Base-by-base conservation (phyloP, 1,140 invertebrate species). In the Spodoptera litura region DNA sequence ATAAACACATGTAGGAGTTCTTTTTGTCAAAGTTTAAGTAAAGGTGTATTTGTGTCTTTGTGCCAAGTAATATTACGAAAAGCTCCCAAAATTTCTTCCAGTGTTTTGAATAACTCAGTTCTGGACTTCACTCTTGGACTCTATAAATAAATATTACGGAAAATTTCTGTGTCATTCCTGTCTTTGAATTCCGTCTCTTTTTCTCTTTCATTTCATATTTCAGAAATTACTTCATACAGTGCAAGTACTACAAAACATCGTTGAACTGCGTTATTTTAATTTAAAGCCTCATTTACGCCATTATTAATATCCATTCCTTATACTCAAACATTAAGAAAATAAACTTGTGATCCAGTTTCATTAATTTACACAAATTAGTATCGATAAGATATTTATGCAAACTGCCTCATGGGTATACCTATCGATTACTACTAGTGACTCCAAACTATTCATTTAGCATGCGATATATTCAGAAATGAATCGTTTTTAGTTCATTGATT, bases 321-420 rank as follows among this genome's bases (percentile, higher is more conserved):
- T 52, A 20, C 51, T 31, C n/a, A 31, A 70, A 70, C 49, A 25
- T 31, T 53, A 49, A 66, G 9, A 66, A 66, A 49, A 49, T 66
- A 49, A 5, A 9, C 66, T 25, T 31, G 12, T 53, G 66, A n/a
- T n/a, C 49, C 25, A 52, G 66, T 31, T 31, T 70, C 66, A 70
- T 70, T 70, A 52, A 53, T 70, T 53, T 31, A 70, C 66, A 70
- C 49, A 71, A 71, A 71, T 71, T 71, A 70, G 27, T 31, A 44
- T 70, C 51, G 15, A 31, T 53, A 53, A 56, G 68, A 51, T 35
- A 56, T 56, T 56, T 71, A 71, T 71, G 52, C 31, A 20, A 56
- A 56, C 52, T 15, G 68, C 31, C 25, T 25, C 38, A 70, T 70
- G 38, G 4, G 31, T 31, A 31, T 31, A 31, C 31, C 31, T 71